Conservation (phyloP, 2,797 vertebrate species). For the Clarias pachynema region DNA sequence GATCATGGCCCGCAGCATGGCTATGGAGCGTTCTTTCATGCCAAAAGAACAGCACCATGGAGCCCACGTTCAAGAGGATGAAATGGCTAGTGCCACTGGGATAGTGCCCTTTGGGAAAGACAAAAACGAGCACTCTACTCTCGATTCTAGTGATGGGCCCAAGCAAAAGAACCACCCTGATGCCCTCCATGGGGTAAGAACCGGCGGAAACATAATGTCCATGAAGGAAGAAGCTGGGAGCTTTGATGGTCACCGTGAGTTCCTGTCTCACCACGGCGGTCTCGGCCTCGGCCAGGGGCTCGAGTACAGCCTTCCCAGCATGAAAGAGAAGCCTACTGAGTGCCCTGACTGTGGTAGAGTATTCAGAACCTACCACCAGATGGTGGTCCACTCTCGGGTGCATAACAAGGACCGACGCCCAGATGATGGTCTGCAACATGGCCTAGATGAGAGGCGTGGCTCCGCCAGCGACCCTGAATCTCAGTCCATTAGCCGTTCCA, state of each 20-base stretch:
- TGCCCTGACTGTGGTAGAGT: constrained; percentile 95
- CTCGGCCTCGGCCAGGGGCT: constrained; percentile 83
- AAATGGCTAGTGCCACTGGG: constrained; percentile 80
- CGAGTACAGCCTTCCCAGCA: constrained; percentile 85
- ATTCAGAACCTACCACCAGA: constrained; percentile 98
- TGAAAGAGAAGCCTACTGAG: constrained; percentile 95
- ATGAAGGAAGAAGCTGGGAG: constrained; percentile 86
- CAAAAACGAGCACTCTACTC: constrained; percentile 89
- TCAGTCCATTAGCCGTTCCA: constrained; percentile 97
- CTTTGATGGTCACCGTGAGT: constrained; percentile 89
- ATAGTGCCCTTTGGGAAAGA: constrained; percentile 90
- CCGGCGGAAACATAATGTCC: constrained; percentile 80
- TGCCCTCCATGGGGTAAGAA: constrained; percentile 87
- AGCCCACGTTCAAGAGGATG: constrained; percentile 87
- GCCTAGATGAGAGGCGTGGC: constrained; percentile 90
- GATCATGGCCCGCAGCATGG: constrained; percentile 97
- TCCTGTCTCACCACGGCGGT: constrained; percentile 81
- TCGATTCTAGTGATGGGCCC: constrained; percentile 86
- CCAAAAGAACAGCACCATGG: constrained; percentile 92
- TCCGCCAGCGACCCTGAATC: constrained; percentile 98
- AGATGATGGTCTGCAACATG: constrained; percentile 84
- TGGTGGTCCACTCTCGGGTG: constrained; percentile 95
- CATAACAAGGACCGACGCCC: constrained; percentile 91
- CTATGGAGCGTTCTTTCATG: constrained; percentile 95
- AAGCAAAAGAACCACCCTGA: constrained; percentile 94